phyloP scores from a whole-genome alignment of 2,797 vertebrate genomes.

The Syngnathus acus region DNA sequence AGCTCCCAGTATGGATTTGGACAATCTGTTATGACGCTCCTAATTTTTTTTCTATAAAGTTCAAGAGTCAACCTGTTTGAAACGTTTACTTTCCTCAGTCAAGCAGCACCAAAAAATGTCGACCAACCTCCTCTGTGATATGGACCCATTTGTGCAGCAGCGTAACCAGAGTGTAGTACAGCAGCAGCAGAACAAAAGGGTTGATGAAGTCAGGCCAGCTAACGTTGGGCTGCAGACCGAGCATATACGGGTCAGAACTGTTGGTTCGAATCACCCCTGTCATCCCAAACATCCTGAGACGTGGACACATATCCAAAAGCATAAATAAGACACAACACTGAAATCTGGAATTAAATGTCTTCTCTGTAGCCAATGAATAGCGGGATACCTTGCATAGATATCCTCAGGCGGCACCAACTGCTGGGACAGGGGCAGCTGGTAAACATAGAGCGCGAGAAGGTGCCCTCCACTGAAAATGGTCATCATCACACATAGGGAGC shows the following conservation, averaged over 20 bases:
- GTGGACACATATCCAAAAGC: constrained; percentile 3
- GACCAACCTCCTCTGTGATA: constrained; percentile 44
- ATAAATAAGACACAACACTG: neutral
- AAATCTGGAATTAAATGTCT: neutral
- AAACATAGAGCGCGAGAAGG: constrained; percentile 72
- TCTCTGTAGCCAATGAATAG: neutral
- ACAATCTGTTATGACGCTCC: no score
- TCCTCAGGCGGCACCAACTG: constrained; percentile 67
- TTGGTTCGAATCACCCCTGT: constrained; percentile 69
- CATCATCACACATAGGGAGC: constrained; percentile 74
- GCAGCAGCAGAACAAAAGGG: constrained; percentile 70
- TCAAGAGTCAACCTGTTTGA: neutral
- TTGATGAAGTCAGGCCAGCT: constrained; percentile 74
- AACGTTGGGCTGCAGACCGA: constrained; percentile 62
- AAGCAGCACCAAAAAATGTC: neutral
- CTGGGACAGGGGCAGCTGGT: constrained; percentile 74
- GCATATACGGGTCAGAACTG: constrained; percentile 54
- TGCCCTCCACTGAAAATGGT: constrained; percentile 74
- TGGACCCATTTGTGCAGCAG: constrained; percentile 69
- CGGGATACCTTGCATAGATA: constrained; percentile 66
- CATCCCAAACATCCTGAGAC: constrained; percentile 75
- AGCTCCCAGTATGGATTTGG: no score
- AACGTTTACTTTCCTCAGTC: neutral
- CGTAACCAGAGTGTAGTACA: constrained; percentile 73
- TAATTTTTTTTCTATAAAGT: neutral